Evolutionary conservation across 1,140 invertebrate genomes (phyloP).

Genomic region (Neodiprion fabricii): DNA sequence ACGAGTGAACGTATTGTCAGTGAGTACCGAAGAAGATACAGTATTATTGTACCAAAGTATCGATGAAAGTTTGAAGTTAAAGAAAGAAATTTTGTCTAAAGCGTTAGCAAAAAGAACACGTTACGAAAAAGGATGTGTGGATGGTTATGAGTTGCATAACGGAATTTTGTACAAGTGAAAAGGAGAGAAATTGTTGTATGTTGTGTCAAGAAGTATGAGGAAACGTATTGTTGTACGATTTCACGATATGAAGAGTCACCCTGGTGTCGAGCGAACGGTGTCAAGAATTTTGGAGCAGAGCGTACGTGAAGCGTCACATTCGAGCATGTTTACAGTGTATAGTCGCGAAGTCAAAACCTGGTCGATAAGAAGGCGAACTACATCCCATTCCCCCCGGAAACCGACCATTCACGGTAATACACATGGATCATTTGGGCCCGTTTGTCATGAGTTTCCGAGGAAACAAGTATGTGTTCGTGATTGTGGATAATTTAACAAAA

Average conservation of each 20-base stretch:
- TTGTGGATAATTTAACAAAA: conserved; percentile 21
- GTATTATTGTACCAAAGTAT: conserved; percentile 22
- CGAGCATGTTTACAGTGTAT: conserved; percentile 24
- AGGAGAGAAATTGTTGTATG: conserved; percentile 12
- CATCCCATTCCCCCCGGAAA: conserved; percentile 20
- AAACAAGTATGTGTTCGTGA: conserved; percentile 20
- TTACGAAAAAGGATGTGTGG: conserved; percentile 17
- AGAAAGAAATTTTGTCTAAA: conserved; percentile 20
- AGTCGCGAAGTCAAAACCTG: conserved; percentile 13
- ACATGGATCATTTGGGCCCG: conserved; percentile 23
- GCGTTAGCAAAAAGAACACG: background rate
- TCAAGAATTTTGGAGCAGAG: conserved; percentile 13
- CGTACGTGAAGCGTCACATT: conserved; percentile 25
- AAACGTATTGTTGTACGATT: conserved; percentile 16
- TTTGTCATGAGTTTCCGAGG: conserved; percentile 13
- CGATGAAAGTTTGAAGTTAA: conserved; percentile 12
- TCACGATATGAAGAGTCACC: conserved; percentile 18
- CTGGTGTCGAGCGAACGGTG: conserved; percentile 26
- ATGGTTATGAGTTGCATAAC: conserved; percentile 14
- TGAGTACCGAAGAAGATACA: conserved; percentile 20
- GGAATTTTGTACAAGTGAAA: conserved; percentile 11
- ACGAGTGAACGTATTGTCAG: background rate
- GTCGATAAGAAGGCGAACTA: conserved; percentile 9
- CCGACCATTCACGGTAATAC: conserved; percentile 19
- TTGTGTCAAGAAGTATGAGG: conserved; percentile 17